Conservation (phyloP, 2,888 invertebrate genomes). For the Dermolepida albohirtum region DNA sequence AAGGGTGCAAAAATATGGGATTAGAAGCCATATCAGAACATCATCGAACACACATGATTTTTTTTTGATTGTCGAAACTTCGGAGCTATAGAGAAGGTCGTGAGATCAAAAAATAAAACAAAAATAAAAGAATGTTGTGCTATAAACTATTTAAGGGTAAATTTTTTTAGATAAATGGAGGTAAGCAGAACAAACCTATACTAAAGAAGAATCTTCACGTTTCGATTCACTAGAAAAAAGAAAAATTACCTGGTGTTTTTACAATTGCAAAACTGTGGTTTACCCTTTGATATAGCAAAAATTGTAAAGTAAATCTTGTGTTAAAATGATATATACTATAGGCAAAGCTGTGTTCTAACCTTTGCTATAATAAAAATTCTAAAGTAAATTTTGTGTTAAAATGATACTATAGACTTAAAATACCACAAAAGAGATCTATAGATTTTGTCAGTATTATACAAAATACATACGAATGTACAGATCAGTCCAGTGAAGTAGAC, state of each 20-base stretch:
- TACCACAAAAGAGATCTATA: too few relatives aligned
- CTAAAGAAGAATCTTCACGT: constrained; percentile 44
- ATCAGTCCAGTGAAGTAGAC: too few relatives aligned
- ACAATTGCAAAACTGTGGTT: constrained; percentile 2
- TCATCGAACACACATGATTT: constrained; percentile 15
- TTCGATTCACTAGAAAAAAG: constrained; percentile 43
- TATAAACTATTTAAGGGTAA: constrained; percentile 12
- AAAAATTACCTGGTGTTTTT: constrained; percentile 30
- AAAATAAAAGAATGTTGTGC: constrained; percentile 1
- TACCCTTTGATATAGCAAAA: not conserved
- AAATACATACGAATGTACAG: too few relatives aligned
- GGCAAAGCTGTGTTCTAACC: not conserved
- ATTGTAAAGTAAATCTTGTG: not conserved
- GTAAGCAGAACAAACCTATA: constrained; percentile 39
- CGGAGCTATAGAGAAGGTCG: constrained; percentile 4
- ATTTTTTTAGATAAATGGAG: constrained; percentile 20
- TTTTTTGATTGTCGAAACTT: not conserved
- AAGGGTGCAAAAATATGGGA: too few relatives aligned
- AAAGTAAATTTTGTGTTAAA: not conserved
- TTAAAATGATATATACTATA: too few relatives aligned
- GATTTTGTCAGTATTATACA: too few relatives aligned
- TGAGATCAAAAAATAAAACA: constrained; percentile 9
- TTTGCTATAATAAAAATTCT: not conserved
- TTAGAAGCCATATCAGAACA: constrained; percentile 27
- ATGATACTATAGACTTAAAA: too few relatives aligned